Base-by-base conservation (phyloP, 2,113 vertebrate genomes). In the Oryzias woworae region DNA sequence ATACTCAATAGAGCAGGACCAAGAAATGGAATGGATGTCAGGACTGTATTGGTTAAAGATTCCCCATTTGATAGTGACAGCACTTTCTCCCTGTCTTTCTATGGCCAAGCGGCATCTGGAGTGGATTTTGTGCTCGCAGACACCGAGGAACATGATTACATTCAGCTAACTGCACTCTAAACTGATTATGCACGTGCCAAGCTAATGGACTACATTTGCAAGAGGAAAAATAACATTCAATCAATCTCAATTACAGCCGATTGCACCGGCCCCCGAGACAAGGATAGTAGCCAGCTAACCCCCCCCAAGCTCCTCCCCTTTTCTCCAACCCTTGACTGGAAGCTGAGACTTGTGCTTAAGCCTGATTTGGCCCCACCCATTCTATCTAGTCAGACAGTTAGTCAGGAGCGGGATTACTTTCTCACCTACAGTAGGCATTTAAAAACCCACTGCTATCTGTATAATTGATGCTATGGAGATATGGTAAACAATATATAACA, bases 121-220 rank as follows among this genome's bases (percentile, higher is more conserved):
- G 94, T 93, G 93, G 94, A 95, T 96, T 96, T 96, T 96, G 95
- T 95, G 93, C 92, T 85, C 94, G 94, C 96, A 96, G 94, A 96
- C 96, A 98, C 95, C 93, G 92, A 95, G 95, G 96, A 99, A 97
- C 96, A 96, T 94, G 96, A 99, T 99, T 98, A 97, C 95, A 98
- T 93, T 95, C 95, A 94, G 95, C 97, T 98, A 98, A 98, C 96
- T 98, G 95, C 92, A 94, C 95, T 95, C 95, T 98, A 98, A 98
- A 96, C 96, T 97, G 95, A 99, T 98, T 96, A 99, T 96, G 95
- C 95, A 98, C 98, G 96, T 97, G 96, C 96, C 95, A 96, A 95
- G 94, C 96, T 97, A 99, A 99, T 98, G 97, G 96, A 98, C 98
- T 96, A 97, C 95, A 97, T 98, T 98, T 98, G 95, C 96, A 94